Evolutionary conservation across 2,797 vertebrate species (phyloP), one percentile per base, ranked within the genome.

Genomic region (Channallabes apus): DNA sequence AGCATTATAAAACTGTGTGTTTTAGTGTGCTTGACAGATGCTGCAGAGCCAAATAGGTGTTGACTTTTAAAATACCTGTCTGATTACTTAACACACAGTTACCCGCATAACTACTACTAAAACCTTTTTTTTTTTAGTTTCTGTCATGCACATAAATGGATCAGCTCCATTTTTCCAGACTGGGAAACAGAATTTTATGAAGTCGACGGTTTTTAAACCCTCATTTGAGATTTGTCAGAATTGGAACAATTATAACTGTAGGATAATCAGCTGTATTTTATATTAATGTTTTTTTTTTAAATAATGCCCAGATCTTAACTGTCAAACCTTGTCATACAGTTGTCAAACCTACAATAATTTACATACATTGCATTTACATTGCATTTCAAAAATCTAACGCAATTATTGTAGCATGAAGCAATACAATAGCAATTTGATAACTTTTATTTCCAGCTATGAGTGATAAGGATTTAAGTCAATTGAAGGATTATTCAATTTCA

Each of bases 1-100:
- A 27, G 46, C 68, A 81, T 51, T 67, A 81, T 75, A 82, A 85
- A 85, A 24, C 78, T 54, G 78, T 64, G 29, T 59, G 51, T 56
- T 78, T 54, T 61, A 35, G 56, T 24, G 56, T 35, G 29, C 69
- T 58, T 73, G 41, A 41, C 62, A 56, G 35, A 54, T 29, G 24
- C 69, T 41, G 46, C 35, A 73, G 22, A 38, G 76, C 76, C 22
- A 79, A 79, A 79, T 62, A 32, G 35, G 54, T 82, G 77, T 85
- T 71, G 73, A 64, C 58, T 73, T 56, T 80, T 6, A 72, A 71
- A 73, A 80, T 64, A 80, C 67, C 80, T 18, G 38, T 58, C 59
- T 69, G 51, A 35, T 71, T 24, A 14, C 65, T 59, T 80, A 72
- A 73, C 68, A 69, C 54, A 32, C 68, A 62, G 38, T 64, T 64